These are phyloP conservation scores for Tachina fera DNA, from an alignment of 2,888 invertebrate species.

Conservation along the genomic window DNA sequence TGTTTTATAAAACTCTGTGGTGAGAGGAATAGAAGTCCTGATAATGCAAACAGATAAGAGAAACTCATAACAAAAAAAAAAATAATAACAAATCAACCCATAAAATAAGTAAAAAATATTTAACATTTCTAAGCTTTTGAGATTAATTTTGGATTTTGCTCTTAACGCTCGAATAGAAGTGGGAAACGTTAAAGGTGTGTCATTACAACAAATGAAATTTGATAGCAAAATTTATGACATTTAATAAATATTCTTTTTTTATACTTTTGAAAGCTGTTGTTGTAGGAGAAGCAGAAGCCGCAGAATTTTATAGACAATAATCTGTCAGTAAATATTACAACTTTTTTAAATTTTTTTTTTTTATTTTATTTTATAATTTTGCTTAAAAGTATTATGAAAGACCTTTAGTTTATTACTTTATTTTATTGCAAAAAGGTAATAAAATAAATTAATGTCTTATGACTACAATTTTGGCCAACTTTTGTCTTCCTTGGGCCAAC, in stretches of 20 bases:
- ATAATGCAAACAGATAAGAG: neutral
- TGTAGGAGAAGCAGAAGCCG: constrained; percentile 17
- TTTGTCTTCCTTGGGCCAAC: constrained; percentile 75
- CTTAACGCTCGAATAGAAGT: neutral
- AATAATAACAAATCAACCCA: constrained; percentile 4
- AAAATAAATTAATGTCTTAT: constrained; percentile 67
- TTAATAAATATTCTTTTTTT: constrained; percentile 36
- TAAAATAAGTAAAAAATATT: constrained; percentile 28
- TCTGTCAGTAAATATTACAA: neutral
- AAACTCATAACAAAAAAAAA: neutral
- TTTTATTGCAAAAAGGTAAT: constrained; percentile 41
- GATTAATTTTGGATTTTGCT: constrained; percentile 20
- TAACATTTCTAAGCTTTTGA: constrained; percentile 30
- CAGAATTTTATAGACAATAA: constrained; percentile 15
- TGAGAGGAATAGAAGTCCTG: too few relatives aligned
- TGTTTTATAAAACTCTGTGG: neutral
- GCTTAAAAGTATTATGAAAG: constrained; percentile 9
- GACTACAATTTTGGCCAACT: constrained; percentile 76
- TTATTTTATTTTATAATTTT: too few relatives aligned
- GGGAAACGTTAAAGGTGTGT: constrained; percentile 46
- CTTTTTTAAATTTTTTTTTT: neutral
- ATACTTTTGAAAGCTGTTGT: constrained; percentile 54
- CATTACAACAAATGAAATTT: constrained; percentile 17
- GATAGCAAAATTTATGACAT: constrained; percentile 31
- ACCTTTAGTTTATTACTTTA: constrained; percentile 11